Percentiles rank a stretch among this genome's conserved stretches.
Conservation (phyloP, 2,797 vertebrate species). For the Molossus alvarezi region DNA sequence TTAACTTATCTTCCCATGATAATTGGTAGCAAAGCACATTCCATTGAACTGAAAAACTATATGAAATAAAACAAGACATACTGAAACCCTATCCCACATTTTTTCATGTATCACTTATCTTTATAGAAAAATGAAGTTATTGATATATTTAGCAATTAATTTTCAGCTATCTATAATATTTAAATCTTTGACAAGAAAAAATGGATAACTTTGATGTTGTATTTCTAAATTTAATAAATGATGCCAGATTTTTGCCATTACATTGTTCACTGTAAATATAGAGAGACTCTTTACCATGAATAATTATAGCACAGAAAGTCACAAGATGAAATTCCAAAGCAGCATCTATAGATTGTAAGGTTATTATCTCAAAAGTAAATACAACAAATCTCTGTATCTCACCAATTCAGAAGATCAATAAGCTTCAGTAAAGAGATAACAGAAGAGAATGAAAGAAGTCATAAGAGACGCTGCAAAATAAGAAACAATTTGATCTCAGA, state of each 20-base stretch:
- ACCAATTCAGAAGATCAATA: constrained; percentile 37
- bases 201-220: constrained; percentile 32
- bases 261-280: constrained; percentile 45
- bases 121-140: constrained; percentile 72
- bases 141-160: constrained; percentile 67
- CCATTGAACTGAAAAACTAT: constrained; percentile 51
- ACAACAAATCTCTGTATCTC: not conserved
- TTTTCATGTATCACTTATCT: constrained; percentile 60
- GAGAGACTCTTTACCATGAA: not conserved
- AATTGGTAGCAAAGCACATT: constrained; percentile 53
- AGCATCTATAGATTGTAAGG: constrained; percentile 22
- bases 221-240: constrained; percentile 56
- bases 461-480: not conserved
- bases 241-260: constrained; percentile 46
- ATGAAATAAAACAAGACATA: constrained; percentile 52
- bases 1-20: constrained; percentile 51
- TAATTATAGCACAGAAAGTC: not conserved
- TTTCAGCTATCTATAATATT: constrained; percentile 57
- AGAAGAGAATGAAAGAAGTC: constrained; percentile 34
- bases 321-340: not conserved
- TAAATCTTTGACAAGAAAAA: constrained; percentile 74
- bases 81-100: not conserved
- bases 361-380: constrained; percentile 29
- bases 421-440: constrained; percentile 30
- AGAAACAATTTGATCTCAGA: constrained; percentile 5